Base-by-base conservation (phyloP, 2,113 vertebrate species). In the Corydoras sp. region DNA sequence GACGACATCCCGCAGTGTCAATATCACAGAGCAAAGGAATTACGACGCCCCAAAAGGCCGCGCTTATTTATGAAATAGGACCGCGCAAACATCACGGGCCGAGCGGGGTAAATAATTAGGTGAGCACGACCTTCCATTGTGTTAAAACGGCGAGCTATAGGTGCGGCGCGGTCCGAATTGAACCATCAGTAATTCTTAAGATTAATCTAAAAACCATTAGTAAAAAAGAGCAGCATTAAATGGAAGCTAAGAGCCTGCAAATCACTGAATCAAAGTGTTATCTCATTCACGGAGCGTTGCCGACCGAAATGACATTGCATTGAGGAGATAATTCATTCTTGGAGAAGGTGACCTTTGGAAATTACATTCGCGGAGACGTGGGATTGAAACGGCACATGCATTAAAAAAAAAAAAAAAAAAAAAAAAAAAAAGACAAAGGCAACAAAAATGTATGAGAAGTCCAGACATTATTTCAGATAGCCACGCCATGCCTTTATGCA, bases 331-430 rank as follows among this genome's bases (percentile, higher is more conserved):
- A 83, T 84, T 84, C 76, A 0, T 69, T 84, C 85, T 70, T 58
- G 54, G 65, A 75, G 65, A 81, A 81, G 32, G 58, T 81, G 82
- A 77, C 78, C 81, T 85, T 81, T 83, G 76, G 72, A 84, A 83
- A 85, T 86, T 75, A 69, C 77, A 85, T 88, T 83, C 81, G 81
- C 79, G 77, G 82, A 76, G 73, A 75, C 58, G 51, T 43, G 62
- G 43, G 65, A 72, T 67, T 59, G 72, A 68, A 76, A 77, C 69
- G 59, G 54, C 62, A 62, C 65, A 73, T 67, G 43, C 70, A 73
- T 75, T 69, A 66, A 74, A 65, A 75, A 67, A 30, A 67, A 14
- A 69, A 70, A 68, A 43, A 43, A 67, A 30, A 67, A 55, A 51
- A 30, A 58, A 69, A 69, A 70, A 68, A 43, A 43, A 67, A 30